These are phyloP conservation scores for Spheniscus humboldti DNA, from an alignment of 2,797 vertebrate species.

Conservation along the genomic window DNA sequence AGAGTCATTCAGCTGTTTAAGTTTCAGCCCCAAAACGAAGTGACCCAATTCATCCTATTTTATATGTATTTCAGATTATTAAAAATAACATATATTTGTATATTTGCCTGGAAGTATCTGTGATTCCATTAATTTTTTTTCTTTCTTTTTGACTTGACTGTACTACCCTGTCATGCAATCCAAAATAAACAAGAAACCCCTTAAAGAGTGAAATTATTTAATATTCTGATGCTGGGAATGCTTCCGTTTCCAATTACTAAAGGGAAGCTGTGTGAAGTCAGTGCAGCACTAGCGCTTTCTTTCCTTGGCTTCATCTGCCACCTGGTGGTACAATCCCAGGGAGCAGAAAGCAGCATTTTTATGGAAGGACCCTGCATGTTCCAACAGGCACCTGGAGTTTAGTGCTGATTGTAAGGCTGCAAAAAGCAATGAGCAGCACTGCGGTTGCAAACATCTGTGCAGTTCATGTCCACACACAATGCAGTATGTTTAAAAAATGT, in stretches of 20 bases:
- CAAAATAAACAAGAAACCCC: not conserved
- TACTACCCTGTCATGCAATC: not conserved
- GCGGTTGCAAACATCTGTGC: not conserved
- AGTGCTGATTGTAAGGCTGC: accelerated
- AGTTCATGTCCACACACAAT: not conserved
- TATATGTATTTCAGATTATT: not conserved
- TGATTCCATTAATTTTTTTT: not conserved
- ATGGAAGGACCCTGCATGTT: accelerated
- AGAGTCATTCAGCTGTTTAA: not conserved
- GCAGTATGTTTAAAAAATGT: accelerated
- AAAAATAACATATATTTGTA: not conserved
- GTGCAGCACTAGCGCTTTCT: accelerated
- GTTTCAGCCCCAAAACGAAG: not conserved
- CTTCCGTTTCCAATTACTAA: accelerated
- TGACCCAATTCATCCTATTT: not conserved
- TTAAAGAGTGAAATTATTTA: not conserved
- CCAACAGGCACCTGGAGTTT: not conserved
- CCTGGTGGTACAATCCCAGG: not conserved
- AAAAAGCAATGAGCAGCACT: not conserved
- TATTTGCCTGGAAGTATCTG: not conserved
- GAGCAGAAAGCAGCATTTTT: not conserved
- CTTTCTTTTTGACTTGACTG: not conserved
- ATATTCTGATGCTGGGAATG: not conserved
- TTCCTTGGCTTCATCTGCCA: constrained; percentile 20
- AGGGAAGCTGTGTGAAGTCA: not conserved